Evolutionary conservation across 2,797 vertebrate species (phyloP), one percentile per base, ranked within the genome.

Genomic region (Meda fulgida): DNA sequence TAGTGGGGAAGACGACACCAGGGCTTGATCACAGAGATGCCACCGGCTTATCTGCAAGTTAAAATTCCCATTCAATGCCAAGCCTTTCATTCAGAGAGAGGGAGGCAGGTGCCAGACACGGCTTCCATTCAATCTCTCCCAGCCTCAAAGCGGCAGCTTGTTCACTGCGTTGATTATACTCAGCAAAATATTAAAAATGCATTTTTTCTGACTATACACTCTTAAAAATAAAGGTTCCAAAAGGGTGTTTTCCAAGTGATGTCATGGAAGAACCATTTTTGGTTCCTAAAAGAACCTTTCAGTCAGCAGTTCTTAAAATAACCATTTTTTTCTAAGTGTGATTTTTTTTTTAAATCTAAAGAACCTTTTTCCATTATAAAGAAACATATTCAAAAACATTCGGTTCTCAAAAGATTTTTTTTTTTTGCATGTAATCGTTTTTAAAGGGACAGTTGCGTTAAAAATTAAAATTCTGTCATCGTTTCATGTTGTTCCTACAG

Each of bases 41-140:
- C 89, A 91, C 89, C 89, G 90, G 92, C 93, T 95, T 93, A 95
- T 95, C 94, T 95, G 94, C 94, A 95, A 95, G 93, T 95, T 94
- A 94, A 95, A 94, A 92, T 90, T 91, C 86, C 86, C 3, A 87
- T 78, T 43, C 88, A 89, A 85, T 58, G 83, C 91, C 89, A 89
- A 89, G 87, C 89, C 92, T 92, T 93, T 94, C 93, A 94, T 94
- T 94, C 92, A 93, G 46, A 48, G 46, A 48, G 46, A 16, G 13
- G 92, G 55, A 66, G 43, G 21, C 80, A 78, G 60, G 85, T 77
- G 85, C 73, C 85, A 78, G 72, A 11, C 29, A 48, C 3, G 29
- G 75, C 14, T 43, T 31, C 66, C 38, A 36, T 71, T 38, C 40
- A 65, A 23, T 46, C 13, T 18, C 73, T 38, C 34, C 72, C 70